Conservation (phyloP, 2,888 invertebrate species). For the Caenorhabditis japonica region DNA sequence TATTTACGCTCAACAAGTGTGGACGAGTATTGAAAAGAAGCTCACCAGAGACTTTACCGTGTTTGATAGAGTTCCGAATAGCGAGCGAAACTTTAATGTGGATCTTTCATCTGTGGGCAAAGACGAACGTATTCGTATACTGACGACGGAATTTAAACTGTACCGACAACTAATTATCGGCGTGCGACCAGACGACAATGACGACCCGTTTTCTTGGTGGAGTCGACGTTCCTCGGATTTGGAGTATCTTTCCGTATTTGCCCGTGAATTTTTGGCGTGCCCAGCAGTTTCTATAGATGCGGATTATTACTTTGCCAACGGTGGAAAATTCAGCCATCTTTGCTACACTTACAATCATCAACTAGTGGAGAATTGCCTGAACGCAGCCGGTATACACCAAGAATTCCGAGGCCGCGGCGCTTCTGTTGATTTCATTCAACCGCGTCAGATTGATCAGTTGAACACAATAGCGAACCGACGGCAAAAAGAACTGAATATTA, state of each 20-base stretch:
- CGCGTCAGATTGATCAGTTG: background rate
- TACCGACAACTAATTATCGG: slow-evolving; percentile 7
- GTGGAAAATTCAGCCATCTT: slow-evolving; percentile 31
- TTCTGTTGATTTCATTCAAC: background rate
- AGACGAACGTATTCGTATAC: background rate
- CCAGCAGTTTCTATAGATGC: slow-evolving; percentile 33
- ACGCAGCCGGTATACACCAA: slow-evolving; percentile 14
- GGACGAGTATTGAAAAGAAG: slow-evolving; percentile 4
- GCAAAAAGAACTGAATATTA: background rate
- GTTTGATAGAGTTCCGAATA: background rate
- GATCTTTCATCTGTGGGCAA: background rate
- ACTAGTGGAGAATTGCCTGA: slow-evolving; percentile 13
- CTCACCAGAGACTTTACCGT: background rate
- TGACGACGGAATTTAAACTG: background rate
- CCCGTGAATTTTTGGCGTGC: slow-evolving; percentile 28
- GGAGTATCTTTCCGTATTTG: slow-evolving; percentile 4
- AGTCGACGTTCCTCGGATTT: slow-evolving; percentile 3
- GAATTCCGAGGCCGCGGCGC: slow-evolving; percentile 19
- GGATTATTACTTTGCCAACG: slow-evolving; percentile 5
- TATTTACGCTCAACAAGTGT: background rate
- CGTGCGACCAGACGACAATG: slow-evolving; percentile 5
- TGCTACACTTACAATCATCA: background rate
- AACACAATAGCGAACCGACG: slow-evolving; percentile 1
- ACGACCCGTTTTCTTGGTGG: slow-evolving; percentile 30
- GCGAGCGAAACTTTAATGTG: background rate